A percentile compares a stretch with the other conserved stretches of the same genome.
Evolutionary conservation across 2,113 vertebrate species (phyloP).

Genomic region (Oryzias woworae): DNA sequence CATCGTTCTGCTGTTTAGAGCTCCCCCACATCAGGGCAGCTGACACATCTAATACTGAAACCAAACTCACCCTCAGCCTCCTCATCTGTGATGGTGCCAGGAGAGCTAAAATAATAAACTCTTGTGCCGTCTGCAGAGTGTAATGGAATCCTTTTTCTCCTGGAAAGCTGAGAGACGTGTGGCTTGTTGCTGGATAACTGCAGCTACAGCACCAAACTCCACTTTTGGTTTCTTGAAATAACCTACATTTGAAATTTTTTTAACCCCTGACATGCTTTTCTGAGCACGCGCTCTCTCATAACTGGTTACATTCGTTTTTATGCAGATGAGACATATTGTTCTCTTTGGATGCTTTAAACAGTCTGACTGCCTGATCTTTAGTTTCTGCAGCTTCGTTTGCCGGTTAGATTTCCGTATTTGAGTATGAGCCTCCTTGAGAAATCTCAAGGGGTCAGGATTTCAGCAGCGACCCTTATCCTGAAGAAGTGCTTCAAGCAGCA

Average conservation of each 20-base stretch:
- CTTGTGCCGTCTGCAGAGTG: conserved; percentile 48
- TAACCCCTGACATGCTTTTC: conserved; percentile 41
- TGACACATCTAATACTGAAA: conserved; percentile 62
- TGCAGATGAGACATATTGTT: neutral
- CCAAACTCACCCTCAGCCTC: conserved; percentile 35
- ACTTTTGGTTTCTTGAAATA: conserved; percentile 24
- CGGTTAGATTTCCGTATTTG: neutral
- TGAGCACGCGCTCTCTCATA: conserved; percentile 5
- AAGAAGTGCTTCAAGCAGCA: neutral
- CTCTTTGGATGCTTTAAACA: neutral
- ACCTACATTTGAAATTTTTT: conserved; percentile 17
- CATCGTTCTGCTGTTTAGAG: conserved; percentile 42
- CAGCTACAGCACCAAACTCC: conserved; percentile 11
- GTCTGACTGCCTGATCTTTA: neutral
- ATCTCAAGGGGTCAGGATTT: neutral
- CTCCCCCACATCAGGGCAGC: conserved; percentile 45
- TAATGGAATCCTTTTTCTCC: conserved; percentile 53
- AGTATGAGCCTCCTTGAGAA: neutral
- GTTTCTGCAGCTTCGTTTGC: neutral
- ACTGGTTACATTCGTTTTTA: conserved; percentile 44
- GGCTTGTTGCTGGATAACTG: conserved; percentile 17
- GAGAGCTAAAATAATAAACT: conserved; percentile 66
- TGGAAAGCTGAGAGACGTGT: conserved; percentile 43
- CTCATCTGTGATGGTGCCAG: conserved; percentile 55
- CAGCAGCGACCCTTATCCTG: neutral